phyloP scores from a whole-genome alignment of 2,797 vertebrate genomes.

The Lophius americanus region DNA sequence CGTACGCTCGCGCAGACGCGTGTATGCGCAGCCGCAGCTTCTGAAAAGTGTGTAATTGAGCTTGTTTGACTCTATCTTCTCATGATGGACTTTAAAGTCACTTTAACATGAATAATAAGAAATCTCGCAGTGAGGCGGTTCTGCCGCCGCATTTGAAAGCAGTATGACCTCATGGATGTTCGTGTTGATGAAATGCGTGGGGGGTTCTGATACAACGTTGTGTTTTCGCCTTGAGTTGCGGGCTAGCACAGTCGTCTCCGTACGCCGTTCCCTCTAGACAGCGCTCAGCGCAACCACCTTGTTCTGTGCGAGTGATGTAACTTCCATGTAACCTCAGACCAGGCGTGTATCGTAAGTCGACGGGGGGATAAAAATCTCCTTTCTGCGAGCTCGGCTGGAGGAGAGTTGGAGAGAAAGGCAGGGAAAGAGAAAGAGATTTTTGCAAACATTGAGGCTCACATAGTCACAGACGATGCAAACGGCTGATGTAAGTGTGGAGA shows the following conservation, averaged over 20 bases:
- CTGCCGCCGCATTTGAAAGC: conserved; percentile 50
- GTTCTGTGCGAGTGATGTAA: conserved; percentile 82
- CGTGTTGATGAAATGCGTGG: conserved; percentile 66
- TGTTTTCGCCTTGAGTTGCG: conserved; percentile 54
- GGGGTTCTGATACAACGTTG: conserved; percentile 46
- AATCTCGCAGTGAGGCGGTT: conserved; percentile 50
- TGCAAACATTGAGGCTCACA: conserved; percentile 65
- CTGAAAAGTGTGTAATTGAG: conserved; percentile 63
- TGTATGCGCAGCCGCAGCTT: conserved; percentile 34
- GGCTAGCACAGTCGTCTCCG: conserved; percentile 59
- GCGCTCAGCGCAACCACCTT: conserved; percentile 73
- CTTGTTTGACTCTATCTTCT: conserved; percentile 59
- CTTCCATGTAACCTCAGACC: conserved; percentile 75
- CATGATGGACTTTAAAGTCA: conserved; percentile 57
- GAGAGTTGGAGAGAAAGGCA: conserved; percentile 32
- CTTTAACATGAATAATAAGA: conserved; percentile 51
- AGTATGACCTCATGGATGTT: conserved; percentile 53
- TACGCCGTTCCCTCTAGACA: conserved; percentile 65
- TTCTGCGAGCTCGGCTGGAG: conserved; percentile 66
- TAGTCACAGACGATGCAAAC: conserved; percentile 63
- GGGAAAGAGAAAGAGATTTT: conserved; percentile 49
- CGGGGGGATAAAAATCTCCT: conserved; percentile 69
- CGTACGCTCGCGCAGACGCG: conserved; percentile 18
- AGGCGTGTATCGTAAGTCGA: conserved; percentile 67
- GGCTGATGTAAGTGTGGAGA: conserved; percentile 78